phyloP scores from a whole-genome alignment of 2,797 vertebrate species.

The Chanos chanos region DNA sequence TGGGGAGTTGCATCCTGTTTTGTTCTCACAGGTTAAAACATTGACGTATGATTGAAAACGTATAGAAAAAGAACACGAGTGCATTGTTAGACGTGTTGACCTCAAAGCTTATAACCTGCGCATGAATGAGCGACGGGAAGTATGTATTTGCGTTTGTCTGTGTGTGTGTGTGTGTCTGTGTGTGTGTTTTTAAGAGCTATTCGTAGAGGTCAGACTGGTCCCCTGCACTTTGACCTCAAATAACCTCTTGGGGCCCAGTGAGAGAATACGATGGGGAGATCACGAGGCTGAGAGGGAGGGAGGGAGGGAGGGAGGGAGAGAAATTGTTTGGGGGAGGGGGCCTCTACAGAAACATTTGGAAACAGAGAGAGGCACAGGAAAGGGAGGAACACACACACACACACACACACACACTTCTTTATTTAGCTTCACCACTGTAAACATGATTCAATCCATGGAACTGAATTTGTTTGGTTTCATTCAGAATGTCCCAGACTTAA shows the following conservation, averaged over 20 bases:
- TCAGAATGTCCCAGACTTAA: not conserved
- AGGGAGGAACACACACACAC: not conserved
- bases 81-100: no score
- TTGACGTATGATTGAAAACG: no score
- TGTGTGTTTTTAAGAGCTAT: slow-evolving; percentile 17
- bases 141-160: slow-evolving; percentile 3
- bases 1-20: not conserved
- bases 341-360: no score
- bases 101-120: no score
- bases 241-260: slow-evolving; percentile 35
- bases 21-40: no score
- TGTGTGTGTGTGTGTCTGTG: slow-evolving; percentile 2
- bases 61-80: no score
- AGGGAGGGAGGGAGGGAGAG: slow-evolving; percentile 3
- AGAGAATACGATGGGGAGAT: slow-evolving; percentile 46
- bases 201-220: slow-evolving; percentile 36
- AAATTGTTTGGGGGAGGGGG: not conserved
- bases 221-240: slow-evolving; percentile 43
- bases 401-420: not conserved
- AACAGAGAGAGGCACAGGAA: slow-evolving; percentile 2
- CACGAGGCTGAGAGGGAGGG: slow-evolving; percentile 26
- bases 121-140: no score
- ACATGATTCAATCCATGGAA: no score
- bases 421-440: not conserved
- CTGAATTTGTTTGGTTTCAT: not conserved